phyloP scores from a whole-genome alignment of 1,140 invertebrate species.

The Mya arenaria region DNA sequence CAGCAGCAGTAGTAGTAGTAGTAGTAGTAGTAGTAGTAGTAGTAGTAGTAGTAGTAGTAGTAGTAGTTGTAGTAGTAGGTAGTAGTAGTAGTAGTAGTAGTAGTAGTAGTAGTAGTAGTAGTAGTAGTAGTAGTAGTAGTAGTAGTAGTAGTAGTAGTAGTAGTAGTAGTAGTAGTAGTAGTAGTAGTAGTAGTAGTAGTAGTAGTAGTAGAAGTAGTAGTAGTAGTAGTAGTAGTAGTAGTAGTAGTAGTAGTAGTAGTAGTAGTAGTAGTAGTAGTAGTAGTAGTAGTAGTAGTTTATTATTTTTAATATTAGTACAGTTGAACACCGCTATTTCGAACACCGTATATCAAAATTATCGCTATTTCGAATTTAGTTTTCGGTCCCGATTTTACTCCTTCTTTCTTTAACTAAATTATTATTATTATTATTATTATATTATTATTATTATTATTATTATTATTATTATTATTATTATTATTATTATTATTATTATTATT shows the following conservation, averaged over 20 bases:
- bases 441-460: no score
- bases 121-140: constrained; percentile 5
- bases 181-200: constrained; percentile 12
- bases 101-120: constrained; percentile 14
- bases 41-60: neutral
- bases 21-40: neutral
- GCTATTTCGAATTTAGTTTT: no score
- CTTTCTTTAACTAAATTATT: no score
- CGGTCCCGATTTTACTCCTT: no score
- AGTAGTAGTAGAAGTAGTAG: constrained; percentile 7
- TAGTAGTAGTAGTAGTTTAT: no score
- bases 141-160: constrained; percentile 16
- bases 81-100: constrained; percentile 13
- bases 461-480: no score
- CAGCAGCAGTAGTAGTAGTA: no score
- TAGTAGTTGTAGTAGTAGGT: neutral
- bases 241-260: neutral
- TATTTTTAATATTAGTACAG: no score
- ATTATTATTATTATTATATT: no score
- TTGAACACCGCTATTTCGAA: no score
- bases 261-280: constrained; percentile 12
- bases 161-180: constrained; percentile 17
- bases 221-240: neutral
- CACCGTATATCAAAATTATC: no score
- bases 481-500: no score